phyloP scores from a whole-genome alignment of 2,888 invertebrate genomes.

The Liodrosophila aerea region DNA sequence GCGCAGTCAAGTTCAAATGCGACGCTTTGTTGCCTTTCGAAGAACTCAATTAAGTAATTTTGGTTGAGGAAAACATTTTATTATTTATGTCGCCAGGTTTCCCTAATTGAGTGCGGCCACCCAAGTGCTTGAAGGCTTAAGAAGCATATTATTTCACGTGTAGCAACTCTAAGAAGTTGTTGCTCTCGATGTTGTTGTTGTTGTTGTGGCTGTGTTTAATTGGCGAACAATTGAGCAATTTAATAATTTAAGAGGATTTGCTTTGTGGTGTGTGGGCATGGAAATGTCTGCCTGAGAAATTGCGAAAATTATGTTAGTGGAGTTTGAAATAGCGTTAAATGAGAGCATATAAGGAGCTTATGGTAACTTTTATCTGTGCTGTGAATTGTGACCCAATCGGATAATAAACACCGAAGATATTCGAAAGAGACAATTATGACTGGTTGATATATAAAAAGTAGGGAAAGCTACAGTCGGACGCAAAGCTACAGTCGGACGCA shows the following conservation, averaged over 20 bases:
- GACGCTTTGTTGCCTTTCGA: slow-evolving; percentile 14
- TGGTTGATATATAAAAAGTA: no score
- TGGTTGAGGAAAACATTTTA: slow-evolving; percentile 24
- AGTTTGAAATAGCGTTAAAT: no score
- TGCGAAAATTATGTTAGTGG: no score
- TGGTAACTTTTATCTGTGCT: no score
- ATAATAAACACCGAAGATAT: no score
- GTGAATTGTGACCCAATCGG: no score
- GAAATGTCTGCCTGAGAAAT: neutral
- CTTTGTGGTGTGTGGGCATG: neutral
- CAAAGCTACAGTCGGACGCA: no score
- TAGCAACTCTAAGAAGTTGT: neutral
- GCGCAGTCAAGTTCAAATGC: slow-evolving; percentile 29
- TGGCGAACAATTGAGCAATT: slow-evolving; percentile 37
- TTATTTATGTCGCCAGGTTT: slow-evolving; percentile 17
- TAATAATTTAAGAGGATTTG: slow-evolving; percentile 21
- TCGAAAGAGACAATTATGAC: no score
- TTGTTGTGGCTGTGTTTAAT: slow-evolving; percentile 30
- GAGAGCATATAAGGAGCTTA: no score
- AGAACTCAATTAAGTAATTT: slow-evolving; percentile 38
- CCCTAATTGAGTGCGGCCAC: slow-evolving; percentile 36
- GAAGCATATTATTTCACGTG: slow-evolving; percentile 8
- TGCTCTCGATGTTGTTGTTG: slow-evolving; percentile 15
- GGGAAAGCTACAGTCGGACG: no score
- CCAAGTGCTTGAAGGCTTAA: slow-evolving; percentile 3